Evolutionary conservation across 1,140 invertebrate species (phyloP).

Genomic region (Doryteuthis pealeii): DNA sequence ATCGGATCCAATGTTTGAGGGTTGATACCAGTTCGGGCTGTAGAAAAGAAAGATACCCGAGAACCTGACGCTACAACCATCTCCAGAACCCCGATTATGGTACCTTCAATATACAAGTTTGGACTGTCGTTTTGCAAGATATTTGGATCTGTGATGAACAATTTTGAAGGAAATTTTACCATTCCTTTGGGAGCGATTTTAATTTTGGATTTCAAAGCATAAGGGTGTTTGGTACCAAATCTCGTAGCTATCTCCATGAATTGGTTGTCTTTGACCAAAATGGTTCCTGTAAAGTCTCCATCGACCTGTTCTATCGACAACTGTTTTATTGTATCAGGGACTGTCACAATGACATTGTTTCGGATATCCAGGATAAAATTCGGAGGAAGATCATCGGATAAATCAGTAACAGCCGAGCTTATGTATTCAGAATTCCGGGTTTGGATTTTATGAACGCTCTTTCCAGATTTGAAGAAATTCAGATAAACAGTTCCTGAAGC

Average conservation of each 20-base stretch:
- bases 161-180: slow-evolving; percentile 35
- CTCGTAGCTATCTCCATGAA: slow-evolving; percentile 33
- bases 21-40: slow-evolving; percentile 34
- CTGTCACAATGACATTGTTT: slow-evolving; percentile 27
- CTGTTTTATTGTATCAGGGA: slow-evolving; percentile 17
- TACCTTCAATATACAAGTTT: slow-evolving; percentile 37
- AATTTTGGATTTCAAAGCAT: slow-evolving; percentile 40
- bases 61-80: slow-evolving; percentile 39
- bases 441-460: slow-evolving; percentile 24
- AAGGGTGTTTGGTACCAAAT: slow-evolving; percentile 42
- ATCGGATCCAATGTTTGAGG: slow-evolving; percentile 22
- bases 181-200: slow-evolving; percentile 27
- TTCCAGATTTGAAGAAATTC: slow-evolving; percentile 33
- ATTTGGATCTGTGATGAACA: slow-evolving; percentile 36
- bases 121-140: slow-evolving; percentile 15
- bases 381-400: slow-evolving; percentile 20
- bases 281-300: slow-evolving; percentile 39
- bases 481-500: slow-evolving; percentile 43
- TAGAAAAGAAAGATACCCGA: slow-evolving; percentile 29
- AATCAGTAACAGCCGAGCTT: slow-evolving; percentile 22
- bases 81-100: slow-evolving; percentile 34
- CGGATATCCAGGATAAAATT: slow-evolving; percentile 28
- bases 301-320: slow-evolving; percentile 27
- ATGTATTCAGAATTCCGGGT: slow-evolving; percentile 28
- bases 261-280: slow-evolving; percentile 30